These are phyloP conservation scores for Camponotus pennsylvanicus DNA, from an alignment of 1,140 invertebrate species.

Conservation along the genomic window DNA sequence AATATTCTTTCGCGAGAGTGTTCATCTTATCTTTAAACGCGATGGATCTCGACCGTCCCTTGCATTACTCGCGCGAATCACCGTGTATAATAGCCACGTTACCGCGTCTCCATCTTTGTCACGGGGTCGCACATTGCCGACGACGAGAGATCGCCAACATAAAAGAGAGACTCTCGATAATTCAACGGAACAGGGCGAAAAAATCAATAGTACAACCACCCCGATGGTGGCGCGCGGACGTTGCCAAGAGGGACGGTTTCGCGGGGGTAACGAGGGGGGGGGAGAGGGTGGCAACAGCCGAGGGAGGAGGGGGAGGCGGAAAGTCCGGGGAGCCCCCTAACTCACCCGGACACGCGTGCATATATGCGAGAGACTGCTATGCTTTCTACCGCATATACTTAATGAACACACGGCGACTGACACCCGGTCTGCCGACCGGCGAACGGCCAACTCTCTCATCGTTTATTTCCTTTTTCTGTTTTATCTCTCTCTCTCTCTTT, in stretches of 20 bases:
- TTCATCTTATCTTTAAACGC: neutral
- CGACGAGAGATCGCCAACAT: slow-evolving; percentile 71
- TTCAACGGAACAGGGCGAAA: slow-evolving; percentile 76
- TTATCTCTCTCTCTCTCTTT: neutral
- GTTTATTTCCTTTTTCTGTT: slow-evolving; percentile 28
- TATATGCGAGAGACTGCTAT: slow-evolving; percentile 40
- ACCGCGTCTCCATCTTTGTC: slow-evolving; percentile 47
- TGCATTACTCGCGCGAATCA: slow-evolving; percentile 37
- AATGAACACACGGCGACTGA: slow-evolving; percentile 67
- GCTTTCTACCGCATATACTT: slow-evolving; percentile 72
- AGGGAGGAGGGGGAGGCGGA: neutral
- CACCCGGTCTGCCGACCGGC: slow-evolving; percentile 33
- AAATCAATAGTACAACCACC: slow-evolving; percentile 78
- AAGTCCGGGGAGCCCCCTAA: slow-evolving; percentile 62
- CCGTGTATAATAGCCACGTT: slow-evolving; percentile 25
- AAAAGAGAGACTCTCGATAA: slow-evolving; percentile 74
- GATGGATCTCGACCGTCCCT: neutral
- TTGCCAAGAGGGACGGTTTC: slow-evolving; percentile 48
- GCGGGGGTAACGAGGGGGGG: slow-evolving; percentile 12
- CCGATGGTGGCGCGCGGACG: slow-evolving; percentile 62
- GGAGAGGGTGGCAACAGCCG: neutral
- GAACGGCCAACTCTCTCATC: slow-evolving; percentile 15
- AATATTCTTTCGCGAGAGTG: neutral
- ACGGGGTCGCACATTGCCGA: slow-evolving; percentile 68
- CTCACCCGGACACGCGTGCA: slow-evolving; percentile 60